Conservation (phyloP, 2,113 vertebrate genomes). For the Menura novaehollandiae region DNA sequence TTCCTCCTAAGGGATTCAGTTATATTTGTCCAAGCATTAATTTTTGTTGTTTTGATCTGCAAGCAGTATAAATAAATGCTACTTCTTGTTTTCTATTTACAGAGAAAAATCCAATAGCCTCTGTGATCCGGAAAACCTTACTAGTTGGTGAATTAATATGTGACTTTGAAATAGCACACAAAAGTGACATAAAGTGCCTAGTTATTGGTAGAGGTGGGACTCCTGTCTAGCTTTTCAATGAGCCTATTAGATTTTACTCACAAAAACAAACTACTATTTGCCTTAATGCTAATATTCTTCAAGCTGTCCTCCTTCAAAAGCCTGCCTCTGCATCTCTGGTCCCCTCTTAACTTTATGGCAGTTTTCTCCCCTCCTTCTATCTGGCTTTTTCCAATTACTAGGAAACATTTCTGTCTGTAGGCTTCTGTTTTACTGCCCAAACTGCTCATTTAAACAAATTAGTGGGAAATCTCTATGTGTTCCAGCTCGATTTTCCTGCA, state of each 20-base stretch:
- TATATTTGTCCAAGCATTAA: neutral
- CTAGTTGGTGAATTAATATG: neutral
- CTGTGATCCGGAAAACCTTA: neutral
- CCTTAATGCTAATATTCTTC: neutral
- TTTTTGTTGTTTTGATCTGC: neutral
- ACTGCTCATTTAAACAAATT: neutral
- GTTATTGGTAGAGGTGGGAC: neutral
- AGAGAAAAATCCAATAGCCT: neutral
- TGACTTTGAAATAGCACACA: neutral
- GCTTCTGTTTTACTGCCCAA: neutral
- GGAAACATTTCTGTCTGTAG: neutral
- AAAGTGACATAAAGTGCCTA: neutral
- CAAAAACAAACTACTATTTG: neutral
- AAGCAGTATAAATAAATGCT: neutral
- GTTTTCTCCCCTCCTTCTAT: neutral
- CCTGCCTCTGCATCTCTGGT: neutral
- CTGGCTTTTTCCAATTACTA: neutral
- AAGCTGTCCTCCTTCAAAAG: neutral
- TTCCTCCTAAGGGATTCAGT: accelerated
- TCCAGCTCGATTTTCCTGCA: neutral
- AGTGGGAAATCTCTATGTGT: neutral
- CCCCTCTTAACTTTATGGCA: neutral
- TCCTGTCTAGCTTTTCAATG: neutral
- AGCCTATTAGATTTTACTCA: neutral
- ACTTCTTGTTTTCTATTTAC: neutral